Evolutionary conservation across 2,113 vertebrate species (phyloP).

Genomic region (Talpa occidentalis): DNA sequence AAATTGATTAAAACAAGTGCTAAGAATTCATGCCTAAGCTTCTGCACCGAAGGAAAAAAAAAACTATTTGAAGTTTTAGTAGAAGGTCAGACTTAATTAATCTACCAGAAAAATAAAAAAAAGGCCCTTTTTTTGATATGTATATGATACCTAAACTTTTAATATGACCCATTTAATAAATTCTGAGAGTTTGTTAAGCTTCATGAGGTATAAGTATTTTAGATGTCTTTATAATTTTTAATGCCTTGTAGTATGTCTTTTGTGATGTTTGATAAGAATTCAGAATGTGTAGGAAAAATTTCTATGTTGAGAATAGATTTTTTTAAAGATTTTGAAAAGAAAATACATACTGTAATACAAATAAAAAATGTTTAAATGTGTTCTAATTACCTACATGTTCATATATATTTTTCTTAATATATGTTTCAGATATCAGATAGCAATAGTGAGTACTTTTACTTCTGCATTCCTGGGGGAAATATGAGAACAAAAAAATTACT

Average conservation of each 20-base stretch:
- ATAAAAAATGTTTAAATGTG: neutral
- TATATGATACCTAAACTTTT: constrained; percentile 31
- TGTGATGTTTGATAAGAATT: constrained; percentile 12
- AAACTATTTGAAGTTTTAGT: constrained; percentile 10
- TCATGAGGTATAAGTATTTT: neutral
- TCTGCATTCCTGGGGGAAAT: neutral
- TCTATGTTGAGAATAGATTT: neutral
- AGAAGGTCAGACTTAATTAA: constrained; percentile 44
- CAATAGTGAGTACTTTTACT: neutral
- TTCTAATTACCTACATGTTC: neutral
- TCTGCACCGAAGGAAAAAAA: constrained; percentile 16
- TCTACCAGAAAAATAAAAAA: constrained; percentile 28
- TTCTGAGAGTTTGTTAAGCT: constrained; percentile 43
- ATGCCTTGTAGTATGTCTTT: neutral
- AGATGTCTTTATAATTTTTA: neutral
- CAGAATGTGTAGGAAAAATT: neutral
- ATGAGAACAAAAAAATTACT: neutral
- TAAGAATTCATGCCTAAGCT: neutral
- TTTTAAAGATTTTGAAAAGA: neutral
- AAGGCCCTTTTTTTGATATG: neutral
- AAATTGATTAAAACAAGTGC: constrained; percentile 8
- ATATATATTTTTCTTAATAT: neutral
- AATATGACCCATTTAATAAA: neutral
- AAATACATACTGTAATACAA: neutral
- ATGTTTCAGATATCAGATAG: neutral